A percentile compares a stretch with the other conserved stretches of the same genome.
Conservation (phyloP, 2,113 vertebrate species). For the Carassius gibelio region DNA sequence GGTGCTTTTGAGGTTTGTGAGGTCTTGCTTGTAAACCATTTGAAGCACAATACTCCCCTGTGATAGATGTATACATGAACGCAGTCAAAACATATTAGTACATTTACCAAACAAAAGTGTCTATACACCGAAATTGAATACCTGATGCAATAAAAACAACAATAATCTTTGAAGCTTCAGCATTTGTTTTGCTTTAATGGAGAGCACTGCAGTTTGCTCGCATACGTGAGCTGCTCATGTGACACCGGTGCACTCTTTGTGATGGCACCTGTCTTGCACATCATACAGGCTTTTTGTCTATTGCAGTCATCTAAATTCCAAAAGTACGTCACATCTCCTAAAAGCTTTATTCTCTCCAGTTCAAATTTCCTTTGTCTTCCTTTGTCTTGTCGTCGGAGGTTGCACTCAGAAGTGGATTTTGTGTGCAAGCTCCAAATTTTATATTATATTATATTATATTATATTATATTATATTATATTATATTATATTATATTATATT, state of each 20-base stretch:
- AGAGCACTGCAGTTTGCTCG: neutral
- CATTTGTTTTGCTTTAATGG: neutral
- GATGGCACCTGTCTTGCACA: constrained; percentile 38
- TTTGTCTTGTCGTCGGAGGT: too few relatives aligned
- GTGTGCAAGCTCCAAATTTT: neutral
- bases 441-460: too few relatives aligned
- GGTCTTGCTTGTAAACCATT: constrained; percentile 47
- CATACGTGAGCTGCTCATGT: neutral
- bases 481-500: too few relatives aligned
- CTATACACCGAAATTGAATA: neutral
- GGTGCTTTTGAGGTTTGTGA: constrained; percentile 43
- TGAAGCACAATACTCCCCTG: constrained; percentile 42
- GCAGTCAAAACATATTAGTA: constrained; percentile 45
- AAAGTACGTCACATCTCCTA: constrained; percentile 42
- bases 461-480: too few relatives aligned
- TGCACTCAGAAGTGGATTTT: neutral
- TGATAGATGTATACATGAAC: constrained; percentile 26
- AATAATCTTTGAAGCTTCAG: neutral
- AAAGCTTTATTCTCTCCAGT: constrained; percentile 50
- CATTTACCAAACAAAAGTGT: neutral
- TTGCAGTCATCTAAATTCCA: constrained; percentile 25
- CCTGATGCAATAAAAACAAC: neutral
- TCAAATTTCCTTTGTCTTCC: constrained; percentile 48
- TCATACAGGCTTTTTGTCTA: constrained; percentile 21
- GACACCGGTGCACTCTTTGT: neutral